These are phyloP conservation scores for Lasius fuliginosus DNA, from an alignment of 2,888 invertebrate genomes.

Conservation along the genomic window DNA sequence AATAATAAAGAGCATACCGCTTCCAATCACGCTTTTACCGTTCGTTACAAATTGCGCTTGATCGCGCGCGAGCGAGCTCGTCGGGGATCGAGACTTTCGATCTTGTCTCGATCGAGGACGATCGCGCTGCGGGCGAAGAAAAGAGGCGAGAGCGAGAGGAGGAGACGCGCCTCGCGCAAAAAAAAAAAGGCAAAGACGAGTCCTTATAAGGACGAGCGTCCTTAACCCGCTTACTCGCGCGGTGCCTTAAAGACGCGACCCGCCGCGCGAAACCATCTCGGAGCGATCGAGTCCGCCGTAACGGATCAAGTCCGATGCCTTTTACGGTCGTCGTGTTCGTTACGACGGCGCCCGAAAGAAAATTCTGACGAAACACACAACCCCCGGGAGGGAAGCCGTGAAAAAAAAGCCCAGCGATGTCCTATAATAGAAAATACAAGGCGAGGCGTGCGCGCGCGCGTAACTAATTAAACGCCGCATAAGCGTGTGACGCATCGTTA, in stretches of 20 bases:
- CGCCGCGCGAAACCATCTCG: conserved; percentile 51
- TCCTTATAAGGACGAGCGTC: conserved; percentile 85
- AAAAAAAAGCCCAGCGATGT: conserved; percentile 31
- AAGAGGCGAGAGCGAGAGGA: conserved; percentile 51
- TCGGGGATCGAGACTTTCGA: conserved; percentile 47
- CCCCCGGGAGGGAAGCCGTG: conserved; percentile 40
- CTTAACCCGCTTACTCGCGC: conserved; percentile 85
- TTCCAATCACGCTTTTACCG: conserved; percentile 53
- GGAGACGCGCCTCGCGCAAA: conserved; percentile 48
- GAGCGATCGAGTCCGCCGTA: not conserved
- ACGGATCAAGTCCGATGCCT: conserved; percentile 74
- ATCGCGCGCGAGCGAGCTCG: conserved; percentile 40
- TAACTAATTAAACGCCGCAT: conserved; percentile 1
- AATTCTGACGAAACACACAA: conserved; percentile 67
- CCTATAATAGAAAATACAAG: conserved; percentile 49
- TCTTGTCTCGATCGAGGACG: conserved; percentile 49
- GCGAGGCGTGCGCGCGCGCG: not conserved
- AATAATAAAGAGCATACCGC: conserved; percentile 46
- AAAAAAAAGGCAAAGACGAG: conserved; percentile 79
- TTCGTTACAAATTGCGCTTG: conserved; percentile 54
- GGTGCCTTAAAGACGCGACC: conserved; percentile 68
- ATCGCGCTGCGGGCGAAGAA: conserved; percentile 25
- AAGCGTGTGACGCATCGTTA: conserved; percentile 44
- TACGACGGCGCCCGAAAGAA: conserved; percentile 64
- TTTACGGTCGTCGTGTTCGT: conserved; percentile 80